Evolutionary conservation across 2,113 vertebrate species (phyloP).

Genomic region (Seriola rivoliana): DNA sequence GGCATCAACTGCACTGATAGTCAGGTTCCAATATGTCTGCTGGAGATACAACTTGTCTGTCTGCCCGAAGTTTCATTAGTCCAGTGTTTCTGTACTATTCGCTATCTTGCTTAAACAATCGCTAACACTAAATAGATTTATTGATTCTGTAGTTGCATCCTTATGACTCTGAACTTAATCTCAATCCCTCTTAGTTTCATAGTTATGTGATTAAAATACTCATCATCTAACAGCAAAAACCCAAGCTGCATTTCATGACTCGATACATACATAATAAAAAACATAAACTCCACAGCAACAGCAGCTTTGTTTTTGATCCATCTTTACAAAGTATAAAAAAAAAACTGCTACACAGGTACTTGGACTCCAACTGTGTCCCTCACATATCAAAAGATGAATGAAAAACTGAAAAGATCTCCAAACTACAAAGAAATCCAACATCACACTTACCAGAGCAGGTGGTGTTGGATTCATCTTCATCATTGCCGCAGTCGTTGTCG

Average conservation of each 20-base stretch:
- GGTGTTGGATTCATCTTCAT: conserved; percentile 96
- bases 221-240: not conserved
- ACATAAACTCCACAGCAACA: not conserved
- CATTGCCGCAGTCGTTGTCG: conserved; percentile 97
- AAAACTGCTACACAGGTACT: not conserved
- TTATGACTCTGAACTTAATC: too few relatives aligned
- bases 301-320: not conserved
- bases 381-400: not conserved
- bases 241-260: not conserved
- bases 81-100: not conserved
- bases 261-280: too few relatives aligned
- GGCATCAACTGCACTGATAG: not conserved
- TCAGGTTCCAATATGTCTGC: not conserved
- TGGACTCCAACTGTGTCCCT: not conserved
- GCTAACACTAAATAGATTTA: not conserved
- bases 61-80: not conserved
- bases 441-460: conserved; percentile 92
- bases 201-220: not conserved
- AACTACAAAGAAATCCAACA: not conserved
- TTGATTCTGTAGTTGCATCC: not conserved
- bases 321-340: not conserved
- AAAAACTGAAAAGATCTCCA: not conserved
- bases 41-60: conserved; percentile 6
- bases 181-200: not conserved
- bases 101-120: not conserved